Evolutionary conservation across 2,888 invertebrate species (phyloP), one percentile per base, ranked within the genome.

Genomic region (Caradrina kadenii): DNA sequence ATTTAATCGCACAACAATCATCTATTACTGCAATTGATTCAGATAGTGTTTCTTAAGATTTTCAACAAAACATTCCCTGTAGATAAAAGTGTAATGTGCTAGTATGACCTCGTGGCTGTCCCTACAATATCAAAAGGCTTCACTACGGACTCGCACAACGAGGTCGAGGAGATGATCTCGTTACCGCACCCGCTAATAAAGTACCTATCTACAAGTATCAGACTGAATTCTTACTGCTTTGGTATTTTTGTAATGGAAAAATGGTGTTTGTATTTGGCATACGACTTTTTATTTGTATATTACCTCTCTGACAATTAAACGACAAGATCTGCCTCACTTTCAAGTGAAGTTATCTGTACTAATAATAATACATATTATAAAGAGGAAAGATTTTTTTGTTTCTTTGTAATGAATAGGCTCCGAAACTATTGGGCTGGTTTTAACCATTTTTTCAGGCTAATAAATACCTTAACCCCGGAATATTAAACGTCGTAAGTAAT

Each of bases 51-150:
- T 49, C 15, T 21, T 45, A 17, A 61, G 21, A 62, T 65, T 66
- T 62, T 17, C 13, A 45, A 63, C 50, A 59, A 67, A 66, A 21
- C 68, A 63, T 48, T 50, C n/a, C n/a, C 22, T 50, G 52, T 63
- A 71, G 48, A 67, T 73, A 71, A 56, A 71, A 68, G 66, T 45
- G 56, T 80, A 68, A 68, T 52, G 35, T 62, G 58, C 49, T 66
- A 39, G 26, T 68, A 63, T 61, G 52, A 63, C 69, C 69, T 75
- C 79, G 67, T 74, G 31, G 13, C 58, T 54, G 65, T 73, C 66
- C 59, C 17, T 63, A 79, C 68, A 77, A 75, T 84, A 80, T 74
- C 68, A 79, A 83, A 83, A 81, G 83, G 84, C 84, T 83, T 84
- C 84, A 60, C 75, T 48, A 56, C 63, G 65, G 65, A 54, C 65